Percentiles rank a stretch among this genome's conserved stretches.
Evolutionary conservation across 2,797 vertebrate genomes (phyloP).

Genomic region (Adrianichthys oophorus): DNA sequence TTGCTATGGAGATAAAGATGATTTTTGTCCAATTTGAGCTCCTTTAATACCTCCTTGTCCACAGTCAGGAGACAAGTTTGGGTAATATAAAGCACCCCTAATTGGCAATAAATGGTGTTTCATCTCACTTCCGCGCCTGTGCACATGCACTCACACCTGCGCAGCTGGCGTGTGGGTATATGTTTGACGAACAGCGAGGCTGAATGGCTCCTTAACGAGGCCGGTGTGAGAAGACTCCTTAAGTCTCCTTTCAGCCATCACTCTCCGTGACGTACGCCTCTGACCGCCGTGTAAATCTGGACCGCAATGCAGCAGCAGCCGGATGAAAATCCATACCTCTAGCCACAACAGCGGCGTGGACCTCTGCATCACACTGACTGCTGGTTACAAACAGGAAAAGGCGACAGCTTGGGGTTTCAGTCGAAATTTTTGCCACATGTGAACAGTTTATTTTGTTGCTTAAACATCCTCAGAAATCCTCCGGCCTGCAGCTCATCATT

Average conservation of each 20-base stretch:
- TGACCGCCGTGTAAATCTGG: constrained; percentile 47
- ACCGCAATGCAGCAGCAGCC: constrained; percentile 57
- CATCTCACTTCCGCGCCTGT: constrained; percentile 17
- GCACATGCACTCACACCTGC: constrained; percentile 30
- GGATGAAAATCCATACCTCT: constrained; percentile 39
- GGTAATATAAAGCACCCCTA: constrained; percentile 65
- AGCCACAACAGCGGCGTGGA: constrained; percentile 28
- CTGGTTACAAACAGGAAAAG: constrained; percentile 5
- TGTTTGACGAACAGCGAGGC: constrained; percentile 64
- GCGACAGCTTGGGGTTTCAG: constrained; percentile 5
- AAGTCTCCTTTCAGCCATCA: constrained; percentile 48
- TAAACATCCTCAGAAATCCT: constrained; percentile 25
- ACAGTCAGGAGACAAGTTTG: constrained; percentile 58
- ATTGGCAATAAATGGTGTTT: constrained; percentile 69
- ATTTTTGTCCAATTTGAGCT: constrained; percentile 64
- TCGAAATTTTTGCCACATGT: neutral
- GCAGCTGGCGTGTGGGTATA: constrained; percentile 60
- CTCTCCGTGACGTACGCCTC: constrained; percentile 48
- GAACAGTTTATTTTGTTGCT: neutral
- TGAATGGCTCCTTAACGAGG: constrained; percentile 67
- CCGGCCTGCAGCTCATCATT: constrained; percentile 11
- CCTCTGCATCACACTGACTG: constrained; percentile 11
- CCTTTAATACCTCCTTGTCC: constrained; percentile 56
- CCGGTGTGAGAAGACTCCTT: constrained; percentile 60
- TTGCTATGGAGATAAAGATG: constrained; percentile 65